These are phyloP conservation scores for Hemithea aestivaria DNA, from an alignment of 2,888 invertebrate species.

Conservation along the genomic window DNA sequence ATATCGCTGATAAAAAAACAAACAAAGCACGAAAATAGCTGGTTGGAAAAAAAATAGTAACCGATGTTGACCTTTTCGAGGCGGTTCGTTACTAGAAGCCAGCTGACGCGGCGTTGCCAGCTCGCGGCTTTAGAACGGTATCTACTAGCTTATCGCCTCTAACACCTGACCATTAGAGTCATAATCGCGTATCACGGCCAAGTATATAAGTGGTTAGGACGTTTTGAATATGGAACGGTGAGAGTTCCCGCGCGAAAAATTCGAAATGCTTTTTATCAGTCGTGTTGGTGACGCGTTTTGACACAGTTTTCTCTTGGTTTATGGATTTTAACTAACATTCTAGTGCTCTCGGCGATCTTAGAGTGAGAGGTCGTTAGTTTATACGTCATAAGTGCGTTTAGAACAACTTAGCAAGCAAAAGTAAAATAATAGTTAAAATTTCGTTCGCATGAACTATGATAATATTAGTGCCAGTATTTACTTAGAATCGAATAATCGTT, in stretches of 20 bases:
- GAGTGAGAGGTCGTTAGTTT: no score
- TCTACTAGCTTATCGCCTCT: conserved; percentile 70
- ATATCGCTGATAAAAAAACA: conserved; percentile 49
- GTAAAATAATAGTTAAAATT: no score
- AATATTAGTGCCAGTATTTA: no score
- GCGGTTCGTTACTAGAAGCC: conserved; percentile 71
- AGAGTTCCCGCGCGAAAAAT: conserved; percentile 77
- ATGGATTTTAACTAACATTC: conserved; percentile 16
- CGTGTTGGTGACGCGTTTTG: conserved; percentile 46
- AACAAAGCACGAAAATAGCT: conserved; percentile 64
- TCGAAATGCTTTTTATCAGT: conserved; percentile 77
- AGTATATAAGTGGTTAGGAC: conserved; percentile 71
- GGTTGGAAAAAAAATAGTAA: conserved; percentile 66
- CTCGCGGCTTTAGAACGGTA: conserved; percentile 48
- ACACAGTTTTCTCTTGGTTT: conserved; percentile 37
- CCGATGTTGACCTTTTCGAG: conserved; percentile 76
- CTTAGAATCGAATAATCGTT: conserved; percentile 12
- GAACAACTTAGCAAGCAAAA: no score
- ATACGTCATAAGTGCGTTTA: no score
- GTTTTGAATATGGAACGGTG: conserved; percentile 55
- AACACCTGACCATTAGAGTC: conserved; percentile 36
- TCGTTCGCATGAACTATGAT: no score
- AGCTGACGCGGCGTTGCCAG: conserved; percentile 78
- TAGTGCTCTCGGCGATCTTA: no score
- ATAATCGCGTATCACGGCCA: conserved; percentile 45